Conservation (phyloP, 1,140 invertebrate genomes). For the Megathymus violae region DNA sequence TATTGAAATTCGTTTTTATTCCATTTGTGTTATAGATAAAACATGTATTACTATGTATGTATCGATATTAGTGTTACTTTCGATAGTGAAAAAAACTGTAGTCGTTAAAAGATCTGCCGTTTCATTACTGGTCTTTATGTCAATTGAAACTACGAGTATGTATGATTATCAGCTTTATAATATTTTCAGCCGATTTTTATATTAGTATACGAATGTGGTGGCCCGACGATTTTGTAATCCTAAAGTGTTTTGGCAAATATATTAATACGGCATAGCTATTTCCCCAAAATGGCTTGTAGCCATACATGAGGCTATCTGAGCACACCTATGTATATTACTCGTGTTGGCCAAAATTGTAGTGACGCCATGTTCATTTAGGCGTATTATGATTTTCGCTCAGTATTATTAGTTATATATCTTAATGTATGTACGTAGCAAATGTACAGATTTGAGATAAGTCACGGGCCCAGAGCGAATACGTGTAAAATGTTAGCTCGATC, state of each 20-base stretch:
- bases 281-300: conserved; percentile 16
- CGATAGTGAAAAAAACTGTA: not conserved
- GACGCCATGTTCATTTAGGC: conserved; percentile 57
- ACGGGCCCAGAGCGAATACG: conserved; percentile 48
- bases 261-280: conserved; percentile 1
- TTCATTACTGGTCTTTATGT: not conserved
- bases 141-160: conserved; percentile 9
- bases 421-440: conserved; percentile 34
- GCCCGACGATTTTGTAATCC: not conserved
- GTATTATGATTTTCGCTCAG: conserved; percentile 75
- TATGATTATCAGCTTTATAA: conserved; percentile 10
- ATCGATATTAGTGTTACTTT: not conserved
- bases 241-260: not conserved
- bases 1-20: not conserved
- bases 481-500: conserved; percentile 18
- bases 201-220: conserved; percentile 8
- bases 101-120: not conserved
- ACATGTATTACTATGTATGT: not conserved
- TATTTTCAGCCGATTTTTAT: not conserved
- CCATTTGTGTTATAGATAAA: not conserved
- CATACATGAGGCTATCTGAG: conserved; percentile 26
- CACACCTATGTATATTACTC: conserved; percentile 54
- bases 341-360: conserved; percentile 77
- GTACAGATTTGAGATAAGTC: conserved; percentile 43
- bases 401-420: conserved; percentile 71